Evolutionary conservation across 2,888 invertebrate species (phyloP), one percentile per base, ranked within the genome.

Genomic region (Caenorhabditis virilis): DNA sequence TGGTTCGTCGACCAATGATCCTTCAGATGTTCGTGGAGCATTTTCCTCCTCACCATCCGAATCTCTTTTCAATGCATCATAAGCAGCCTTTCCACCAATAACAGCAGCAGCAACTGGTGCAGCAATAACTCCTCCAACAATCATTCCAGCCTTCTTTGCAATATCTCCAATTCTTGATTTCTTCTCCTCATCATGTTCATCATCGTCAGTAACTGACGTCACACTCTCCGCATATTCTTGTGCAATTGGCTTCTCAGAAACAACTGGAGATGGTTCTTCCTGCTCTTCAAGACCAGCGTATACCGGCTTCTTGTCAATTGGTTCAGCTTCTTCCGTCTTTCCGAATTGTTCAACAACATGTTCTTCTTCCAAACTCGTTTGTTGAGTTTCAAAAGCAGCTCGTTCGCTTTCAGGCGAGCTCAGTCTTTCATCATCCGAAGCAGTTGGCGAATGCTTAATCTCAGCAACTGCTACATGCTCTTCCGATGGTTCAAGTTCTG

Each of bases 91-190:
- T 1, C 69, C 76, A 54, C 76, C 77, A 30, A 67, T 56, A 15
- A 68, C 75, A 35, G 67, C 71, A 7, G 71, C 56, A 41, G 69
- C 75, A 20, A 67, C 71, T 35, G 73, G 76, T 48, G 76, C 73
- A 9, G 68, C 65, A 25, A 72, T 51, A 27, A 73, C 67, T 53
- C 73, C 77, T 15, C 70, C 77, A 26, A 66, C 76, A 36, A 74
- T 51, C 61, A 64, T 60, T 53, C 76, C 76, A 25, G 69, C 69
- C 38, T 67, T 70, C 56, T 72, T 72, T 4, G 68, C 67, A 36
- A 58, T 39, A 11, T 27, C 52, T 11, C 33, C 51, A 26, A 27
- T 6, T 41, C 25, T 42, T 22, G 25, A 26, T 26, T 39, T 26
- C n/a, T 50, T 35, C 20, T 50, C 50, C 15, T 15, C 7, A 2